These are phyloP conservation scores for Plagiodera versicolora DNA, from an alignment of 2,888 invertebrate genomes.

Conservation along the genomic window DNA sequence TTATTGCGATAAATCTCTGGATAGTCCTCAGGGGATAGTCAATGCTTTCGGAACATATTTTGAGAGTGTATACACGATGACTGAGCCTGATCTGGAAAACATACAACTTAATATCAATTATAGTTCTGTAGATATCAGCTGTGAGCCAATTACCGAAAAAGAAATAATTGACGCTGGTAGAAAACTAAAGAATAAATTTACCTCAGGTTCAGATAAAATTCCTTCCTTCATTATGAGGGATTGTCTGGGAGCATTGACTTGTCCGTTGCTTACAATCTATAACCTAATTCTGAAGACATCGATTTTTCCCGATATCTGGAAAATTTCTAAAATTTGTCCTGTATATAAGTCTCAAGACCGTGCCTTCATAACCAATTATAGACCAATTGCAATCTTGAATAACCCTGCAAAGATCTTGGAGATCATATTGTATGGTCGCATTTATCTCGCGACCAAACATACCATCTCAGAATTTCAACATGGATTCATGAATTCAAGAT, in stretches of 20 bases:
- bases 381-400: no score
- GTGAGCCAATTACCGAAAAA: constrained; percentile 5
- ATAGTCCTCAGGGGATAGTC: no score
- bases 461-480: constrained; percentile 9
- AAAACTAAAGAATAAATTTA: constrained; percentile 14
- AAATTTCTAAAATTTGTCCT: no score
- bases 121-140: not conserved
- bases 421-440: constrained; percentile 5
- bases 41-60: no score
- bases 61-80: no score
- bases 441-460: constrained; percentile 8
- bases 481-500: constrained; percentile 12
- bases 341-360: no score
- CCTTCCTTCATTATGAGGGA: constrained; percentile 17
- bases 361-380: no score
- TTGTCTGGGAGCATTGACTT: not conserved
- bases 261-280: constrained; percentile 1
- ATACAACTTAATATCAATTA: not conserved
- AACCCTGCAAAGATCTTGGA: no score
- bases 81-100: not conserved
- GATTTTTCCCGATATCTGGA: not conserved
- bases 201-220: constrained; percentile 14
- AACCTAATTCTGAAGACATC: no score
- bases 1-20: no score
- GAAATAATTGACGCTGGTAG: constrained; percentile 11